These are phyloP conservation scores for Rhaphigaster nebulosa DNA, from an alignment of 2,888 invertebrate genomes.

Conservation along the genomic window DNA sequence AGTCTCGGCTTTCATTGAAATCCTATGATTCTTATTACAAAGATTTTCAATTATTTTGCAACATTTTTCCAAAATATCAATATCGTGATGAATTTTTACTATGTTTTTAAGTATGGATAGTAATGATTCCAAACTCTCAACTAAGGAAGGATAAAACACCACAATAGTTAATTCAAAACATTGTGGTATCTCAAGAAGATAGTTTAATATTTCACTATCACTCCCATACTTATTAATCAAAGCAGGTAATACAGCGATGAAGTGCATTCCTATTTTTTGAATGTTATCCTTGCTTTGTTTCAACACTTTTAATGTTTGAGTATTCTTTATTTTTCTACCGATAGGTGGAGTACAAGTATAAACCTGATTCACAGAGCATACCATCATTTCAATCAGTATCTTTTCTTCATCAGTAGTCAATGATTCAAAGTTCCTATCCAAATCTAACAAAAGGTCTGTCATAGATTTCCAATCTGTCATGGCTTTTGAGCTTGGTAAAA, in stretches of 20 bases:
- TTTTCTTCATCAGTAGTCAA: slow-evolving; percentile 96
- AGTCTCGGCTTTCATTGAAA: slow-evolving; percentile 14
- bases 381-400: slow-evolving; percentile 96
- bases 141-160: slow-evolving; percentile 90
- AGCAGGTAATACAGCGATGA: slow-evolving; percentile 89
- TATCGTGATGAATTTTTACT: slow-evolving; percentile 16
- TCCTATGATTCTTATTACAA: slow-evolving; percentile 16
- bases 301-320: slow-evolving; percentile 74
- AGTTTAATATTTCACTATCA: slow-evolving; percentile 96
- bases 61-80: slow-evolving; percentile 40
- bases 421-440: slow-evolving; percentile 94
- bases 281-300: slow-evolving; percentile 93
- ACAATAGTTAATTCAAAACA: slow-evolving; percentile 98
- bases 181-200: slow-evolving; percentile 93
- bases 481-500: slow-evolving; percentile 98
- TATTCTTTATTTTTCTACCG: slow-evolving; percentile 89
- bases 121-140: slow-evolving; percentile 69
- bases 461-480: slow-evolving; percentile 99
- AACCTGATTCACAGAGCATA: slow-evolving; percentile 96
- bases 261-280: slow-evolving; percentile 92
- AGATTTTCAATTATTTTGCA: slow-evolving; percentile 29
- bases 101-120: not conserved
- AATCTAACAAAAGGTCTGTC: slow-evolving; percentile 96
- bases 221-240: slow-evolving; percentile 95
- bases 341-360: slow-evolving; percentile 96